Base-by-base conservation (phyloP, 2,797 vertebrate genomes). In the Cryptoblepharus egeriae region DNA sequence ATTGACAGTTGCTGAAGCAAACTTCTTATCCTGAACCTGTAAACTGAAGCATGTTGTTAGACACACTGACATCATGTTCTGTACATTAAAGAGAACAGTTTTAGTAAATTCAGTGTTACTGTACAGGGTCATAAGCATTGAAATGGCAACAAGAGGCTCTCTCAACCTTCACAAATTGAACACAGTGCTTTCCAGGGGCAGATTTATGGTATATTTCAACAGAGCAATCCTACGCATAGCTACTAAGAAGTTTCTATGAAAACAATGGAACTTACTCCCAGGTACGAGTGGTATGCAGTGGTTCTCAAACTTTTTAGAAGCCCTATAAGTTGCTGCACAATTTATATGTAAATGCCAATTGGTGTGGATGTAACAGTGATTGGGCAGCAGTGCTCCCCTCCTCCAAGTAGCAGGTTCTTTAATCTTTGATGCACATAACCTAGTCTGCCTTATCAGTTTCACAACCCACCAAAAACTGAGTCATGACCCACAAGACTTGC, bases 41-140 rank as follows among this genome's bases (percentile, higher is more conserved):
- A 32, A 91, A 92, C 89, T 89, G 90, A 91, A 84, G 92, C 88
- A 89, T 72, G 49, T 82, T 84, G 90, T 85, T 69, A 84, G 74
- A 87, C 77, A 90, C 74, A 93, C 13, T 70, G 70, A 80, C 58
- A 80, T 64, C 78, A 81, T 85, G 85, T 55, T 80, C 55, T 75
- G 55, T 2, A 0, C 83, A 83, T 87, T 30, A 1, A 85, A 88
- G 83, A 86, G 85, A 75, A 52, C 74, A 70, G 73, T 79, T 39
- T 64, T 39, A 91, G 72, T 77, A 77, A 78, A 71, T 87, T 89
- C 89, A 83, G 55, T 60, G 83, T 80, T 88, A 84, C 32, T 28
- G 82, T 1, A 0, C 24, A 32, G 85, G 11, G 26, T n/a, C 24
- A 35, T 64, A 42, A 71, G 11, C 10, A 80, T n/a, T 69, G 10